These are phyloP conservation scores for Sesamia nonagrioides DNA, from an alignment of 1,140 invertebrate genomes.

Conservation along the genomic window DNA sequence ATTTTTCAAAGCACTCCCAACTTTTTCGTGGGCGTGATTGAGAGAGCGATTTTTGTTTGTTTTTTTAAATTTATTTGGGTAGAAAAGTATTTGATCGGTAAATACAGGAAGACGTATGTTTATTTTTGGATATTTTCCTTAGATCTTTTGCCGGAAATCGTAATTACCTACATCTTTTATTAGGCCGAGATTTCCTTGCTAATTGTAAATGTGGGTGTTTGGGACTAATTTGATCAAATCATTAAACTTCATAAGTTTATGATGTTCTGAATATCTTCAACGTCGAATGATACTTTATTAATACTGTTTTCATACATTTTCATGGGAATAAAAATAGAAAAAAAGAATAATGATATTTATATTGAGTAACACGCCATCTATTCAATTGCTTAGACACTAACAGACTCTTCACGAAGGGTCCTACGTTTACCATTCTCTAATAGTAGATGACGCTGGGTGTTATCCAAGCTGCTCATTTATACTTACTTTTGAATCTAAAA, in stretches of 20 bases:
- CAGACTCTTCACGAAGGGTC: no score
- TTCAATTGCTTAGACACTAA: background rate
- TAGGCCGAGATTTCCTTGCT: constrained; percentile 15
- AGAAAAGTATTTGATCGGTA: constrained; percentile 7
- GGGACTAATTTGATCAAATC: background rate
- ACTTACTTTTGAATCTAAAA: background rate
- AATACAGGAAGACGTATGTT: constrained; percentile 6
- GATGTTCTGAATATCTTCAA: background rate
- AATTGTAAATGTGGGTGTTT: background rate
- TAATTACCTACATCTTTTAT: constrained; percentile 27
- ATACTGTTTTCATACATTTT: background rate
- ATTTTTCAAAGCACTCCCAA: constrained; percentile 44
- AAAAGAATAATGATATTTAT: background rate
- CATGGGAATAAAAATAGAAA: background rate
- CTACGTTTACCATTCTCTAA: background rate
- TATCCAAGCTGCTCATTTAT: background rate
- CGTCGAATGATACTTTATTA: background rate
- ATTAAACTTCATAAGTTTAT: background rate
- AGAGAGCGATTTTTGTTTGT: constrained; percentile 28
- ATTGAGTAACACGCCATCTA: constrained; percentile 27
- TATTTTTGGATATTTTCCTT: constrained; percentile 30
- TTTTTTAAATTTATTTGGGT: constrained; percentile 23
- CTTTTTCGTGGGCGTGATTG: constrained; percentile 18
- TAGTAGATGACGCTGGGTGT: constrained; percentile 26
- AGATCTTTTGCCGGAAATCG: constrained; percentile 29